These are phyloP conservation scores for Silvanus unidentatus DNA, from an alignment of 2,888 invertebrate genomes.

Conservation along the genomic window DNA sequence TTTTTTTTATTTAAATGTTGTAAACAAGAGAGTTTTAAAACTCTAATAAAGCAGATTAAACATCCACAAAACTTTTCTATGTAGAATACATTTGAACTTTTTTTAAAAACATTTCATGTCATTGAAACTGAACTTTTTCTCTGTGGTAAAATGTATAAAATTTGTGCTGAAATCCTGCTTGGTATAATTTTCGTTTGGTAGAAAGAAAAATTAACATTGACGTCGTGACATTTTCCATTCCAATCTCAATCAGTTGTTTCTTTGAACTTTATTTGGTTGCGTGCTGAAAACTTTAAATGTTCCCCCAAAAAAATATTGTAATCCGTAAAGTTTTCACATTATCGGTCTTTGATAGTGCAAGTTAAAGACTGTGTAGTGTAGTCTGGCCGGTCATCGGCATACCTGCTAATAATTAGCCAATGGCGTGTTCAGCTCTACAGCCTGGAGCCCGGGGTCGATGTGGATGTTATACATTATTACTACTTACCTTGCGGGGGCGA, in stretches of 20 bases:
- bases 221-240: too few species aligned
- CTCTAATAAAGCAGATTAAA: slow-evolving; percentile 5
- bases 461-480: slow-evolving; percentile 17
- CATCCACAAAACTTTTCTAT: background rate
- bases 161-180: too few species aligned
- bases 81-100: slow-evolving; percentile 1
- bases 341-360: slow-evolving; percentile 15
- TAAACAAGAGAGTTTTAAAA: slow-evolving; percentile 5
- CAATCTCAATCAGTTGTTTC: background rate
- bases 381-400: slow-evolving; percentile 11
- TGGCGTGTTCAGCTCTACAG: slow-evolving; percentile 13
- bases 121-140: background rate
- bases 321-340: slow-evolving; percentile 21
- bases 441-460: slow-evolving; percentile 14
- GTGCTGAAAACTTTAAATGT: slow-evolving; percentile 17
- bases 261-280: slow-evolving; percentile 10
- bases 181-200: too few species aligned
- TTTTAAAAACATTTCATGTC: background rate
- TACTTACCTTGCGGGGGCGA: slow-evolving; percentile 13
- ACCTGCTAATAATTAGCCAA: slow-evolving; percentile 22
- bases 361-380: background rate
- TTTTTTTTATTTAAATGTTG: slow-evolving; percentile 3
- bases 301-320: slow-evolving; percentile 18
- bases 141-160: too few species aligned
- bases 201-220: too few species aligned